Base-by-base conservation (phyloP, 2,113 vertebrate genomes). In the Channa maculata region DNA sequence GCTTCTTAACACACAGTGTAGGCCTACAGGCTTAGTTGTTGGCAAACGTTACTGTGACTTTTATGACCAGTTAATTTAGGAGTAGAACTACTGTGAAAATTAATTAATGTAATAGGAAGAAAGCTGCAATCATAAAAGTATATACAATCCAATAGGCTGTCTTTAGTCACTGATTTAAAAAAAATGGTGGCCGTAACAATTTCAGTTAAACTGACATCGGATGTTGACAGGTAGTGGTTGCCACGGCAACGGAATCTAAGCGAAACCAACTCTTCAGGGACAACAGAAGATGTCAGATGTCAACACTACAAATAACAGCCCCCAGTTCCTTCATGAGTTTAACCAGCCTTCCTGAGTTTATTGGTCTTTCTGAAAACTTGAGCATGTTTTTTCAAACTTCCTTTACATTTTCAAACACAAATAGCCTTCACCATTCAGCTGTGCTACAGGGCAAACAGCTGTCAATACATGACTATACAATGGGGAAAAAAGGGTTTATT, bases 371-470 rank as follows among this genome's bases (percentile, higher is more conserved):
- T 66, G 63, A 15, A 65, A 50, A 50, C 48, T 46, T 46, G 8
- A 51, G 9, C 50, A 33, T 8, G 48, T 38, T 55, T 55, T 55
- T 60, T 44, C 8, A 59, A 75, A 44, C 0, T 13, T 66, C 38
- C 45, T 45, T 66, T 14, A n/a, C 2, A 8, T 63, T 37, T 6
- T 53, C 7, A 54, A 76, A 61, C 10, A 41, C 60, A 74, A 58
- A 14, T 24, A 38, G 5, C 12, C 3, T 8, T 33, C 39, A 15
- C 5, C 5, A 14, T 50, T 13, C n/a, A 34, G 38, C 45, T 33
- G 11, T 58, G 45, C 14, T 44, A 13, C 36, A 37, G n/a, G 50
- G 5, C 13, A 15, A 9, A 13, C 24, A 37, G 36, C 34, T 51
- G 45, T 34, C 36, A 57, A 14, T 64, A 49, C 14, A 64, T 1